phyloP scores from a whole-genome alignment of 2,888 invertebrate species.

The Lithodes maja region DNA sequence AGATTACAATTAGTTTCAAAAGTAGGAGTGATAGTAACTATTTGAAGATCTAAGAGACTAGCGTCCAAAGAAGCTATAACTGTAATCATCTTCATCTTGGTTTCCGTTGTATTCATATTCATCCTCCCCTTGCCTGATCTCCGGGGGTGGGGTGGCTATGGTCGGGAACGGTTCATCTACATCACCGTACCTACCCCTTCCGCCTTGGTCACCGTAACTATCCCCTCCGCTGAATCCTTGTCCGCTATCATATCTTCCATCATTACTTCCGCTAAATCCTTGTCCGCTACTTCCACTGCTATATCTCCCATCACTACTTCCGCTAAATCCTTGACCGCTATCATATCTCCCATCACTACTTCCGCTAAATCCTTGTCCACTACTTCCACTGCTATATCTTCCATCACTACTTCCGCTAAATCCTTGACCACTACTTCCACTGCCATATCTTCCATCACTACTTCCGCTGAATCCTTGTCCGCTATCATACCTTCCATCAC shows the following conservation, averaged over 20 bases:
- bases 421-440: background rate
- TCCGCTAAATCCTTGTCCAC: background rate
- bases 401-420: background rate
- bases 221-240: background rate
- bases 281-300: background rate
- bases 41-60: background rate
- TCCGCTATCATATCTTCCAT: slow-evolving; percentile 10
- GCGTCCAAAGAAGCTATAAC: background rate
- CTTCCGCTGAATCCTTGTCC: background rate
- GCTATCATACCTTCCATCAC: background rate
- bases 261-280: slow-evolving; percentile 22
- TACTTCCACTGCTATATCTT: background rate
- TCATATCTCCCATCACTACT: background rate
- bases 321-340: background rate
- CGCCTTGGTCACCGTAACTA: background rate
- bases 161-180: background rate
- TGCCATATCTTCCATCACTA: background rate
- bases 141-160: slow-evolving; percentile 42
- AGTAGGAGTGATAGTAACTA: background rate
- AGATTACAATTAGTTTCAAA: too few species aligned
- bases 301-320: background rate
- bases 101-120: background rate
- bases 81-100: background rate
- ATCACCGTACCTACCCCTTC: background rate
- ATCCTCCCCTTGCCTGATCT: background rate